These are phyloP conservation scores for Aspidiotus destructor DNA, from an alignment of 2,888 invertebrate species.

Conservation along the genomic window DNA sequence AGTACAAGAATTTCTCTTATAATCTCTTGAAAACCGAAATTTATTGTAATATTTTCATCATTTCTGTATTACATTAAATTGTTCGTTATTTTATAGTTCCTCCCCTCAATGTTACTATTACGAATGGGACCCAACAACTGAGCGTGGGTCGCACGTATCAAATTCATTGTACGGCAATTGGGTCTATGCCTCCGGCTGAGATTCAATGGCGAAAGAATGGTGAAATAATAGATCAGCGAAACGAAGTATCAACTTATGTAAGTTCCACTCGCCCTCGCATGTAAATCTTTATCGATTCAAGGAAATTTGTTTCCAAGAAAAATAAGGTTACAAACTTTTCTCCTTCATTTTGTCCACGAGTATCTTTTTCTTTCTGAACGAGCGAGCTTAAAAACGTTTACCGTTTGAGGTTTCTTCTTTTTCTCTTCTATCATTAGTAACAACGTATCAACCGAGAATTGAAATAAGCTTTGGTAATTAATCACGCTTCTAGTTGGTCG, in stretches of 20 bases:
- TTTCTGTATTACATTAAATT: neutral
- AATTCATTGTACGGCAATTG: slow-evolving; percentile 70
- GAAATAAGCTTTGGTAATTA: too few species aligned
- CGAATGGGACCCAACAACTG: slow-evolving; percentile 64
- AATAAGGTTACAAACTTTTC: too few species aligned
- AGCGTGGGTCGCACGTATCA: slow-evolving; percentile 74
- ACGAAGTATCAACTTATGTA: slow-evolving; percentile 46
- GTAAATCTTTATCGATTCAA: too few species aligned
- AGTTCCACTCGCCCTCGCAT: slow-evolving; percentile 1
- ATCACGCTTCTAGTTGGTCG: too few species aligned
- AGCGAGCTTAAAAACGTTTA: too few species aligned
- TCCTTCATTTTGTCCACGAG: too few species aligned
- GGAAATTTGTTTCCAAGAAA: too few species aligned
- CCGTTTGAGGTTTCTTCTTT: too few species aligned
- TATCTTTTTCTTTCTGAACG: too few species aligned
- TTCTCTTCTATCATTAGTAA: too few species aligned
- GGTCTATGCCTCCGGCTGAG: slow-evolving; percentile 73
- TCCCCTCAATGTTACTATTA: slow-evolving; percentile 57
- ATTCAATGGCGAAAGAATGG: slow-evolving; percentile 79
- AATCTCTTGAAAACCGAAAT: neutral
- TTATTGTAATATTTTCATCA: neutral
- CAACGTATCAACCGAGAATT: too few species aligned
- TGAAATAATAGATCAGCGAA: slow-evolving; percentile 47
- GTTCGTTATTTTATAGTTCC: slow-evolving; percentile 53
- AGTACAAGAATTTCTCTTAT: slow-evolving; percentile 39